phyloP scores from a whole-genome alignment of 2,888 invertebrate genomes.

The Cacoxenus indagator region DNA sequence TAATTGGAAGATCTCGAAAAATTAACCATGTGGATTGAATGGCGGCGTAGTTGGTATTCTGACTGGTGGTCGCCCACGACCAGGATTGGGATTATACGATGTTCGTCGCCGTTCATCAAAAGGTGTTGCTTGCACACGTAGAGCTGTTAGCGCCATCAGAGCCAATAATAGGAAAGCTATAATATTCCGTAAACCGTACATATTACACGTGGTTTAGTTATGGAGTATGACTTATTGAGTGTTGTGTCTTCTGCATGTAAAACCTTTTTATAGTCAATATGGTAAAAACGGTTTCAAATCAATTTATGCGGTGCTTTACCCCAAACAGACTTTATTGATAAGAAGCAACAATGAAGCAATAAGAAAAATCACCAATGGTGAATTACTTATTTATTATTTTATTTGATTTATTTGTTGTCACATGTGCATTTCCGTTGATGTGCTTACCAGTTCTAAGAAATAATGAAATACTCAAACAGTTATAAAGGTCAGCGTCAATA shows the following conservation, averaged over 20 bases:
- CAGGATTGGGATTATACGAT: background rate
- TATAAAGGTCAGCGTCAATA: too few relatives aligned
- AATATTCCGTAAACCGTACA: background rate
- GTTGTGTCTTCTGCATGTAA: background rate
- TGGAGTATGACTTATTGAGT: background rate
- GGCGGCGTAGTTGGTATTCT: conserved; percentile 40
- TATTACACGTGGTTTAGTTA: background rate
- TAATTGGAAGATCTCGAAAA: background rate
- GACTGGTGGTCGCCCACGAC: conserved; percentile 20
- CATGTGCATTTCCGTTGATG: too few relatives aligned
- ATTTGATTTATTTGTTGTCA: too few relatives aligned
- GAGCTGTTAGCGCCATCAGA: conserved; percentile 29
- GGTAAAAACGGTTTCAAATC: background rate
- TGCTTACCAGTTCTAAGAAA: too few relatives aligned
- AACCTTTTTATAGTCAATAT: conserved; percentile 4
- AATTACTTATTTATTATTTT: too few relatives aligned
- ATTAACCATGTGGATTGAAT: conserved; percentile 42
- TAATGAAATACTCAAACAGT: too few relatives aligned
- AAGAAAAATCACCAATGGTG: conserved; percentile 11
- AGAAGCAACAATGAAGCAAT: background rate
- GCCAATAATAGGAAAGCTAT: conserved; percentile 30
- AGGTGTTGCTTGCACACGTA: conserved; percentile 29
- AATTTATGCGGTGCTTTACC: background rate
- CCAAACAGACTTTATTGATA: conserved; percentile 6
- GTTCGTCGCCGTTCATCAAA: conserved; percentile 29